Evolutionary conservation across 2,113 vertebrate species (phyloP).

Genomic region (Dendropsophus ebraccatus): DNA sequence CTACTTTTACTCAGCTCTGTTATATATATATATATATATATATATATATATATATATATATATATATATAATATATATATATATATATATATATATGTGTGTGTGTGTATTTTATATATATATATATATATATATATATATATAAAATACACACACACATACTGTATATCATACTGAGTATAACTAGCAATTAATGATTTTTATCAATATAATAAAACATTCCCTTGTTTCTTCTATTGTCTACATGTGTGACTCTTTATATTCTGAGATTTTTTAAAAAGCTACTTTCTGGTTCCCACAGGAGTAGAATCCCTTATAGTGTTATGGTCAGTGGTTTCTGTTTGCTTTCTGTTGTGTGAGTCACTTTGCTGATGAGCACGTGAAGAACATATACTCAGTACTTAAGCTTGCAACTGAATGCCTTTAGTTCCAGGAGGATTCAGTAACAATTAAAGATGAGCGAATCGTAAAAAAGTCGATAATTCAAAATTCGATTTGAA

Average conservation of each 20-base stretch:
- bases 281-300: neutral
- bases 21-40: neutral
- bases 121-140: no score
- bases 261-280: neutral
- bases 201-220: neutral
- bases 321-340: neutral
- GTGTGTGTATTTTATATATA: no score
- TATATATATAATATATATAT: no score
- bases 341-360: neutral
- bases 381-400: neutral
- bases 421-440: neutral
- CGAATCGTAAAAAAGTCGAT: no score
- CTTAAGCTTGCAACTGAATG: neutral
- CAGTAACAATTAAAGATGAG: neutral
- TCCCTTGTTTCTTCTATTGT: neutral
- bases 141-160: no score
- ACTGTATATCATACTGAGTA: no score
- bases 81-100: no score
- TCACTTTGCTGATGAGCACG: neutral
- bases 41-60: neutral
- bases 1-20: conserved; percentile 19
- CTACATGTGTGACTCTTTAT: neutral
- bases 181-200: no score
- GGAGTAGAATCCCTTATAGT: neutral
- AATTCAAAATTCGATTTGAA: no score